Base-by-base conservation (phyloP, 37 sponge, comb jelly and placozoan genomes). In the Halichondria panicea region DNA sequence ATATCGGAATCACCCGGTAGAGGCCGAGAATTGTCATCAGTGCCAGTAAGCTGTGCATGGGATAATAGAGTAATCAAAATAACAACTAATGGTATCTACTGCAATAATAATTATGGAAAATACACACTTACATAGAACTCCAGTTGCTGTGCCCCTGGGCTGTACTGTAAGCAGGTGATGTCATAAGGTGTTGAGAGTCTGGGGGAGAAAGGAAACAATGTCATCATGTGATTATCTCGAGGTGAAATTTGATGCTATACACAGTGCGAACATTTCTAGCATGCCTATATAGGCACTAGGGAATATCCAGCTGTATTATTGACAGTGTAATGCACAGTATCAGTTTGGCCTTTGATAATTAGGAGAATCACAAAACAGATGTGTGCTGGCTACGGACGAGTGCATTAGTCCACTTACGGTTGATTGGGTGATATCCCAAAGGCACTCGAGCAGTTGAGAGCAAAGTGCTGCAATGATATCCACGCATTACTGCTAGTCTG, bases 401-500 rank as follows among this genome's bases (percentile, higher is more conserved):
- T n/a, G n/a, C n/a, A n/a, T n/a, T n/a, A 5, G 4, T 1, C 4
- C 1, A 65, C 77, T 65, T 65, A 77, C 77, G 33, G 3, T 58
- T 24, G 43, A 68, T 40, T 45, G 40, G 28, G 31, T 27, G 21
- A 1, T 37, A 78, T 36, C 12, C 55, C 56, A 78, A 68, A 78
- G 4, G 58, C 34, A 2, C 7, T 9, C 36, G 36, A 24, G 43
- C 79, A 78, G 55, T 78, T 30, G 3, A 42, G 33, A 27, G 79
- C 79, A 66, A 34, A 78, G 30, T 68, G 57, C 33, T 78, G 79
- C 4, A 78, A 53, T n/a, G 36, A 40, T 40, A 4, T 50, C 79
- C 79, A 78, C 11, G 32, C 4, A 8, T 57, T 25, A 40, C 21
- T 66, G 4, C 21, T 31, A 0, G 2, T 30, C 1, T 33, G 15